Base-by-base conservation (phyloP, 2,888 invertebrate genomes). In the Ceramica pisi region DNA sequence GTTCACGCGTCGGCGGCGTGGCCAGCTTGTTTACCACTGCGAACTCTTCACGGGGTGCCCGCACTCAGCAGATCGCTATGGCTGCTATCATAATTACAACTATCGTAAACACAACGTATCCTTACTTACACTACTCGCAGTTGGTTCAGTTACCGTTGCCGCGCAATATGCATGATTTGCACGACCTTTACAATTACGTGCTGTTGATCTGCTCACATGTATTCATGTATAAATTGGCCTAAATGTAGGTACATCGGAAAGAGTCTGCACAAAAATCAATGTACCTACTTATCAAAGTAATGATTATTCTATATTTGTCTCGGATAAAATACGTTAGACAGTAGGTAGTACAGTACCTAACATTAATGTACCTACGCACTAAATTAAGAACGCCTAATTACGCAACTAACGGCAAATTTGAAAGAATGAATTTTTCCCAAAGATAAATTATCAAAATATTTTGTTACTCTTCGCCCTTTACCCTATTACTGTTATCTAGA, bases 1-100 rank as follows among this genome's bases (percentile, higher is more conserved):
- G 94, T 95, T 93, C 95, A 95, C 95, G 95, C 94, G 92, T 87
- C 87, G 89, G 66, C 92, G 81, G 91, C 95, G 92, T 95, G 95
- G 91, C 89, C 91, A 90, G 89, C 92, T 94, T 95, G 94, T 95
- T 94, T 94, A 95, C 93, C 88, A 93, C 90, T 90, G 86, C 91
- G 87, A 88, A 88, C 91, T 91, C 85, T 89, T 91, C 91, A 90
- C 90, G 88, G 90, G 89, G 31, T 6, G 64, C 72, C 87, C 88
- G 88, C 90, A 92, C 90, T 91, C 92, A 90, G 90, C 88, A 88
- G 84, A 71, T 66, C 65, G 71, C 35, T 88, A 84, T 86, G 85
- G 81, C 84, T 84, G 87, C 89, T 87, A 87, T 89, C 85, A 86
- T 85, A n/a, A n/a, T n/a, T n/a, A 65, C 66, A 86, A 83, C 74